Conservation (phyloP, 1,140 invertebrate species). For the Hylaeus volcanicus region DNA sequence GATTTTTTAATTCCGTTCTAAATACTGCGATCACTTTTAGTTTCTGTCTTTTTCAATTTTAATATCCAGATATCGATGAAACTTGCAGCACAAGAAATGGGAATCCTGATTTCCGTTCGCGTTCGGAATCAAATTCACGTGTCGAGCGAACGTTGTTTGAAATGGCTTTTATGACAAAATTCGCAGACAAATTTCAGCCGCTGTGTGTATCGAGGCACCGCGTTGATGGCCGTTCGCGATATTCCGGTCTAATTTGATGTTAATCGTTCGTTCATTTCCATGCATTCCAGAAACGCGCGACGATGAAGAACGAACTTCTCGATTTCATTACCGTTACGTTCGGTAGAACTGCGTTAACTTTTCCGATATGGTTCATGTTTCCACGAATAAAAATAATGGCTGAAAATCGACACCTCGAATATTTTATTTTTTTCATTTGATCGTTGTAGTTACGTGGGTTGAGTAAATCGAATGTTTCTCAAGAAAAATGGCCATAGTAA, state of each 20-base stretch:
- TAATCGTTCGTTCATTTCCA: conserved; percentile 47
- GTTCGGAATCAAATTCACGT: conserved; percentile 34
- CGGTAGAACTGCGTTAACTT: conserved; percentile 13
- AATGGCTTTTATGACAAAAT: conserved; percentile 34
- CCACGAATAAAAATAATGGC: neutral
- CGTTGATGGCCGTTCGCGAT: conserved; percentile 36
- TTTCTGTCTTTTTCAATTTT: neutral
- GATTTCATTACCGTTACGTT: conserved; percentile 30
- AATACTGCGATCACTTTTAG: neutral
- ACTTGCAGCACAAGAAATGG: conserved; percentile 14
- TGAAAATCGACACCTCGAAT: neutral
- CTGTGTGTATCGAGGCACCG: neutral
- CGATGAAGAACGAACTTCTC: conserved; percentile 40
- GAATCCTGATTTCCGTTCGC: conserved; percentile 15
- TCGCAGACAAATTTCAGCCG: conserved; percentile 38
- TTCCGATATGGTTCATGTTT: neutral
- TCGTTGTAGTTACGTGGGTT: neutral
- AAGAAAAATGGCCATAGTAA: neutral
- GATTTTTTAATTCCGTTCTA: neutral
- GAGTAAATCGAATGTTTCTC: neutral
- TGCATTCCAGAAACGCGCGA: conserved; percentile 14
- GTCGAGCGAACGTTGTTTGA: neutral
- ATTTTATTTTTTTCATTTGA: neutral
- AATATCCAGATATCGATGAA: conserved; percentile 18
- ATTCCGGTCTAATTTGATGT: conserved; percentile 43